Percentiles rank a stretch among this genome's conserved stretches.
phyloP scores from a whole-genome alignment of 2,888 invertebrate species.

The Spilosoma lubricipeda region DNA sequence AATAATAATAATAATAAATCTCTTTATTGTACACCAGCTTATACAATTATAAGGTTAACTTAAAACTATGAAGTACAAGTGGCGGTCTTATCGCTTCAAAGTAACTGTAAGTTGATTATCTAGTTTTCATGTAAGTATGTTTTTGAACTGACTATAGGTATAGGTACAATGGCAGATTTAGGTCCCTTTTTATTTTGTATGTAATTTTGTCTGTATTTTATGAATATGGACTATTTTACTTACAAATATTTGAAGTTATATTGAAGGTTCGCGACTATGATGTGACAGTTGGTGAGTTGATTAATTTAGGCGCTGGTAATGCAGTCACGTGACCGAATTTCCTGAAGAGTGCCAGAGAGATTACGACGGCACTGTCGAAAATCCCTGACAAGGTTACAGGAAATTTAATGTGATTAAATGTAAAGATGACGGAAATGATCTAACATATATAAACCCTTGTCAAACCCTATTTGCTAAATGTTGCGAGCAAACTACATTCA shows the following conservation, averaged over 20 bases:
- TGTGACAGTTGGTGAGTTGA: neutral
- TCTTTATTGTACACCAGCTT: no score
- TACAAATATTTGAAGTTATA: neutral
- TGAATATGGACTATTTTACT: neutral
- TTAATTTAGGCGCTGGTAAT: neutral
- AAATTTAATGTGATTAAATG: neutral
- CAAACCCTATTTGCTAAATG: neutral
- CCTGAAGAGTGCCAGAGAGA: neutral
- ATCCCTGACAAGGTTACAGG: neutral
- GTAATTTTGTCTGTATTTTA: no score
- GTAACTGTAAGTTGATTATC: no score
- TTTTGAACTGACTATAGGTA: no score
- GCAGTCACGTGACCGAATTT: neutral
- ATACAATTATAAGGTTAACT: no score
- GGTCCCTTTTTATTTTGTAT: neutral
- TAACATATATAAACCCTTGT: constrained; percentile 25
- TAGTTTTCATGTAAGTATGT: no score
- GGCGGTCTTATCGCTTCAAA: no score
- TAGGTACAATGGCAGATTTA: neutral
- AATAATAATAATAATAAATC: no score
- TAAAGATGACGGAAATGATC: neutral
- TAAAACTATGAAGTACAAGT: no score
- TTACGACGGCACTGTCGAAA: neutral
- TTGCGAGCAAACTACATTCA: neutral
- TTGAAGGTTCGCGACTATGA: neutral